Evolutionary conservation across 2,113 vertebrate species (phyloP).

Genomic region (Sula dactylatra): DNA sequence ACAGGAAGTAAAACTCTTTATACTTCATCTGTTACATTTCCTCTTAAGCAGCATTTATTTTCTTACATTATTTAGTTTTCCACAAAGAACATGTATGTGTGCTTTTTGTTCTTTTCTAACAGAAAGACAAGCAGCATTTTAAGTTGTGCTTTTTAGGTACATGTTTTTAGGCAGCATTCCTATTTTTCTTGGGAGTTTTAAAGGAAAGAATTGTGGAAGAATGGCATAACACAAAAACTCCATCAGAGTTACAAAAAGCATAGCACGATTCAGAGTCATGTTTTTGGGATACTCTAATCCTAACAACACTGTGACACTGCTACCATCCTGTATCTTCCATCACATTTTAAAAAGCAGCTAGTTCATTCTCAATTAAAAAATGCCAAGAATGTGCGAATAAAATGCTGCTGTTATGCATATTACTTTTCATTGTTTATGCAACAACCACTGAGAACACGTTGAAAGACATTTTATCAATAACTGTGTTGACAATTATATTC

Average conservation of each 20-base stretch:
- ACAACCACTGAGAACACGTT: background rate
- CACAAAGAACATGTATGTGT: constrained; percentile 4
- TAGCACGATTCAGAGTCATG: background rate
- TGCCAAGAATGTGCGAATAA: background rate
- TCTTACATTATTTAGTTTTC: constrained; percentile 67
- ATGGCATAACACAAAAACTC: background rate
- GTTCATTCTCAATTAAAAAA: background rate
- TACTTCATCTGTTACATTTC: constrained; percentile 76
- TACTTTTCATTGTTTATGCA: background rate
- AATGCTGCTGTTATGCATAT: background rate
- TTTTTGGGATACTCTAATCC: background rate
- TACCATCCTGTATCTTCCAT: background rate
- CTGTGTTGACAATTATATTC: background rate
- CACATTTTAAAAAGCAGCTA: background rate
- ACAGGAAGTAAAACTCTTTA: constrained; percentile 75
- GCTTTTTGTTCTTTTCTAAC: background rate
- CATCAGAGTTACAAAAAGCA: background rate
- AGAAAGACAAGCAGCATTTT: constrained; percentile 19
- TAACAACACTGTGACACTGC: background rate
- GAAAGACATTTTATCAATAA: background rate
- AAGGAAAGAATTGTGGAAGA: background rate
- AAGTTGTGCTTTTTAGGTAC: background rate
- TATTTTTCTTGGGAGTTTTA: background rate
- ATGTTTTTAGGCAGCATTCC: background rate
- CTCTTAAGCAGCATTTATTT: constrained; percentile 66